Conservation (phyloP, 2,113 vertebrate genomes). For the Gymnobelideus leadbeateri region DNA sequence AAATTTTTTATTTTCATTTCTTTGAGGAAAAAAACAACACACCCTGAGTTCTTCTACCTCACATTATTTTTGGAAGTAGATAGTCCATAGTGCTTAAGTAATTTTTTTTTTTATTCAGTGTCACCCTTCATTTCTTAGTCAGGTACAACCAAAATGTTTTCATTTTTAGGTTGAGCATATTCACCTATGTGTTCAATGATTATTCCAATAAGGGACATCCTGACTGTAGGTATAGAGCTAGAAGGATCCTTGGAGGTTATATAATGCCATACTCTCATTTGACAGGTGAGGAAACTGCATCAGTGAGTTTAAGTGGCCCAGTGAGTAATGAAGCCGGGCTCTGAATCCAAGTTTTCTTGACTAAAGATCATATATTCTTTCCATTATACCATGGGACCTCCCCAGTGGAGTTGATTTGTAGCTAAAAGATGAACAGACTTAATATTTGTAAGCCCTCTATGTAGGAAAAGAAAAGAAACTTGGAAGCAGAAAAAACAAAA, state of each 20-base stretch:
- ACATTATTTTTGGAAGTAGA: neutral
- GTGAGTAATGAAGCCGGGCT: neutral
- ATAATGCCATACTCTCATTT: neutral
- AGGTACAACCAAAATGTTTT: neutral
- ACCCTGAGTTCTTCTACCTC: neutral
- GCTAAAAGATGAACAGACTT: neutral
- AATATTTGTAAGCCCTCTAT: neutral
- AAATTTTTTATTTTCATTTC: neutral
- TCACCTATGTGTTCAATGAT: neutral
- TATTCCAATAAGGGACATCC: neutral
- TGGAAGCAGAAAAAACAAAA: neutral
- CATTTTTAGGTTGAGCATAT: neutral
- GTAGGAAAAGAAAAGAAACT: constrained; percentile 22
- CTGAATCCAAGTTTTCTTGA: neutral
- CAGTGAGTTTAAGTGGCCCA: neutral
- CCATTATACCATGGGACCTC: neutral
- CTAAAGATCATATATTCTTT: neutral
- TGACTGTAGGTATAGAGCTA: neutral
- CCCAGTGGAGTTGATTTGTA: neutral
- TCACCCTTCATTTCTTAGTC: neutral
- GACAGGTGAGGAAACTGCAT: neutral
- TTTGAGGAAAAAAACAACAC: neutral
- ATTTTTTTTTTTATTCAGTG: neutral
- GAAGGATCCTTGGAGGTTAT: neutral
- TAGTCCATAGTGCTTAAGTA: neutral